These are phyloP conservation scores for Galeopterus variegatus DNA, from an alignment of 2,113 vertebrate genomes.

Conservation along the genomic window DNA sequence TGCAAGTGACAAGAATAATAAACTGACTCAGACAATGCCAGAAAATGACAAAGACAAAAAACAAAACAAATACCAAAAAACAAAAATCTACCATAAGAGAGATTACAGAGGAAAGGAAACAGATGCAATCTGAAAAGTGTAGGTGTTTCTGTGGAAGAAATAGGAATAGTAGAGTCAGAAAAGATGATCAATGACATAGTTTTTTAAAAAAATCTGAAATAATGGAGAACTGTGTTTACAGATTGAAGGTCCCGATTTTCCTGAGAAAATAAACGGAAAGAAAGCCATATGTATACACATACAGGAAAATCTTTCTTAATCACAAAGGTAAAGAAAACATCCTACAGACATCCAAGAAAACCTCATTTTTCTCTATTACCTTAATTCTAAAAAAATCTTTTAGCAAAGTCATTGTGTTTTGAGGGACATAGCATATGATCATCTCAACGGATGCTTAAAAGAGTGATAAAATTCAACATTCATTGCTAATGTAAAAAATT, in stretches of 20 bases:
- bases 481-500: background rate
- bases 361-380: background rate
- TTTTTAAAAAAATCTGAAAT: conserved; percentile 11
- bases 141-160: background rate
- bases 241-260: background rate
- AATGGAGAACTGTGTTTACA: background rate
- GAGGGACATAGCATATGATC: background rate
- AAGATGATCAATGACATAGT: background rate
- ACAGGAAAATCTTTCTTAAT: background rate
- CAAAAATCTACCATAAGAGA: background rate
- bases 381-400: background rate
- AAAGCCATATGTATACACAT: background rate
- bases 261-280: background rate
- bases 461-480: background rate
- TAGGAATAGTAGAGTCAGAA: background rate
- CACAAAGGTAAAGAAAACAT: background rate
- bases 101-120: background rate
- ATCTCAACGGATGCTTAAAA: background rate
- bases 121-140: background rate
- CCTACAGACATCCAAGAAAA: background rate
- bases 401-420: background rate
- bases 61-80: too few species aligned
- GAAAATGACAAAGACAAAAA: background rate
- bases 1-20: background rate
- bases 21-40: background rate